These are phyloP conservation scores for Pyxicephalus adspersus DNA, from an alignment of 2,113 vertebrate species.

Conservation along the genomic window DNA sequence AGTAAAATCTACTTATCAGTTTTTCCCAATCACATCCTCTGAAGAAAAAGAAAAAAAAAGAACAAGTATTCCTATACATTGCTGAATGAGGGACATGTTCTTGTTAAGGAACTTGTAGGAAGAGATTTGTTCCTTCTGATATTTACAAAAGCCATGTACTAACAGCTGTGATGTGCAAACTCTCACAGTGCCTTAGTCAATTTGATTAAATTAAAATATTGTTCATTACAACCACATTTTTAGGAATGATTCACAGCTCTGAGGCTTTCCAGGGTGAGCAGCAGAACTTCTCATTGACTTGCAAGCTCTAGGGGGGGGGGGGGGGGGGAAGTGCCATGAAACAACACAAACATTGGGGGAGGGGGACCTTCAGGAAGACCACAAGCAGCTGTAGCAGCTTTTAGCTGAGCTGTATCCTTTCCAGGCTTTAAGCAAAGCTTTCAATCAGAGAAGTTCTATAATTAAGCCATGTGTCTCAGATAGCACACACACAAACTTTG, in stretches of 20 bases:
- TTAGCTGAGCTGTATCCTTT: not conserved
- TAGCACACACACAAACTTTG: not conserved
- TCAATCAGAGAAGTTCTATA: not conserved
- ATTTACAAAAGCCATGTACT: not conserved
- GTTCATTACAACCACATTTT: slow-evolving; percentile 6
- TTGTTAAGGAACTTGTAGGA: no score
- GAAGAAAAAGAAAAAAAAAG: no score
- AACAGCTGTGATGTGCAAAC: not conserved
- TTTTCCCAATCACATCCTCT: no score
- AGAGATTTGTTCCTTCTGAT: no score
- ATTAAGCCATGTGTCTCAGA: not conserved
- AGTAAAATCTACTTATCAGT: no score
- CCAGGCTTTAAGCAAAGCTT: not conserved
- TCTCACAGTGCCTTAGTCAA: not conserved
- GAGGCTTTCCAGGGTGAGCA: slow-evolving; percentile 15
- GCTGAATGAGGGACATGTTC: no score
- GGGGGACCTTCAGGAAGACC: not conserved
- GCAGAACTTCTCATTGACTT: slow-evolving; percentile 4
- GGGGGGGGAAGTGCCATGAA: not conserved
- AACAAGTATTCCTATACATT: no score
- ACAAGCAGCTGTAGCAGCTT: slow-evolving; percentile 24
- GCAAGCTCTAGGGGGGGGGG: not conserved
- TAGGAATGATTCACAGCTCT: not conserved
- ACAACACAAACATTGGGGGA: slow-evolving; percentile 4
- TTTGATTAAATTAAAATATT: slow-evolving; percentile 28